Conservation (phyloP, 2,797 vertebrate species). For the Myripristis jacobus region DNA sequence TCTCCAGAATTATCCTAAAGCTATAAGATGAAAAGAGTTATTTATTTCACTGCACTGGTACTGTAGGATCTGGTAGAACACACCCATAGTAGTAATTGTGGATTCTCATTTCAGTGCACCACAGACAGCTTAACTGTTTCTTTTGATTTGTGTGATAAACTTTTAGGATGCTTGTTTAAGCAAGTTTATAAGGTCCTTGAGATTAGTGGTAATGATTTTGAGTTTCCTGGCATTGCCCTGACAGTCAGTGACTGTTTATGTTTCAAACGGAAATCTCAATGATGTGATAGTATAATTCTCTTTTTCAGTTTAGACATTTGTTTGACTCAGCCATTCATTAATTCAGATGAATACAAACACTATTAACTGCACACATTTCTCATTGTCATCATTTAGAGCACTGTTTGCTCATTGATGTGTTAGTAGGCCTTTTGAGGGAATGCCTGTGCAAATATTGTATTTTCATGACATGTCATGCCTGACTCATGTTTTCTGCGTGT, state of each 20-base stretch:
- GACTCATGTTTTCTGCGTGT: no score
- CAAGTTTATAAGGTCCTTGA: conserved; percentile 18
- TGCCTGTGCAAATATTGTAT: no score
- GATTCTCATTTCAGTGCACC: conserved; percentile 21
- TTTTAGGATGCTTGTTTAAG: conserved; percentile 40
- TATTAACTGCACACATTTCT: conserved; percentile 31
- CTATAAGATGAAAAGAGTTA: not conserved
- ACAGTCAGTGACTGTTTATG: conserved; percentile 49
- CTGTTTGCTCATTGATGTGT: not conserved
- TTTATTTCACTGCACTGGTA: not conserved
- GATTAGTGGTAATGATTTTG: conserved; percentile 52
- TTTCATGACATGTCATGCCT: no score
- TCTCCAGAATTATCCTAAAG: not conserved
- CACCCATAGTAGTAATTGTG: not conserved
- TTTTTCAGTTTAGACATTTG: conserved; percentile 45
- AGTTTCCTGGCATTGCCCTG: conserved; percentile 23
- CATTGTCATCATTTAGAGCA: conserved; percentile 14
- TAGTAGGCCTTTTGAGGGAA: no score
- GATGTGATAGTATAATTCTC: conserved; percentile 51
- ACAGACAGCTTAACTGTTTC: conserved; percentile 30
- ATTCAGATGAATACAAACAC: conserved; percentile 40
- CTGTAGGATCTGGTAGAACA: not conserved
- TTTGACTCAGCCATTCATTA: conserved; percentile 48
- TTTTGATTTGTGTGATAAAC: conserved; percentile 44
- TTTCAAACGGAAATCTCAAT: conserved; percentile 47